Conservation (phyloP, 2,113 vertebrate species). For the human region GRCh38 chr14:100968501-100969000, state of each 20-base stretch:
- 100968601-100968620: neutral
- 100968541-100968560: neutral
- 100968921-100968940: neutral
- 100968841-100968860: neutral
- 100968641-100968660: neutral
- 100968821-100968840: no score
- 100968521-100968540: neutral
- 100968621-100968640: neutral
- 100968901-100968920: neutral
- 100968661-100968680: neutral
- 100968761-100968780: neutral
- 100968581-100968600: neutral
- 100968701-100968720: neutral
- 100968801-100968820: no score
- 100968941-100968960: neutral
- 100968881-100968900: neutral
- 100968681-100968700: accelerated
- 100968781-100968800: neutral
- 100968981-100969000: neutral
- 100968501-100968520: neutral
- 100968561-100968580: neutral
- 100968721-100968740: no score
- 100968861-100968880: neutral
- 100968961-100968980: neutral
- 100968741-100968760: neutral